Conservation (phyloP, 2,113 vertebrate species). For the Odontesthes bonariensis region DNA sequence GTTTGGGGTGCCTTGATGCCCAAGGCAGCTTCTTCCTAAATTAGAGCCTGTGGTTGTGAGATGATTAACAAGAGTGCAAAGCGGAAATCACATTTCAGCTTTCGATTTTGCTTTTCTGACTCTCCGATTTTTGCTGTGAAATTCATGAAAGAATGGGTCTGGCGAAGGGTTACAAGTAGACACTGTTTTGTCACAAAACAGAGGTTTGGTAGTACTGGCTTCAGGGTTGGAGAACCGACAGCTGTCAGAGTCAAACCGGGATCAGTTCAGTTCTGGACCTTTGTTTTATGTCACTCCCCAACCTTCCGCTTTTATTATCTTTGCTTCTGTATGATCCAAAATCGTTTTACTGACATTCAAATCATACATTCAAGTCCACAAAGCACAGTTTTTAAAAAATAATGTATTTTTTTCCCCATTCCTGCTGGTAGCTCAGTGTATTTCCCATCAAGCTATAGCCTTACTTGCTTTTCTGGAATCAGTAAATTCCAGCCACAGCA, state of each 20-base stretch:
- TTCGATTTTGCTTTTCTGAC: not conserved
- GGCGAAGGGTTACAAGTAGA: not conserved
- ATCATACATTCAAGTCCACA: too few relatives aligned
- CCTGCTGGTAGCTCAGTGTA: not conserved
- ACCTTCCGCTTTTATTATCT: not conserved
- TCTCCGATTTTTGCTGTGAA: not conserved
- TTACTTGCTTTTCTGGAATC: constrained; percentile 34
- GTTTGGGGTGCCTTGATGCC: not conserved
- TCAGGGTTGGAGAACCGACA: not conserved
- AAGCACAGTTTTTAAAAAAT: not conserved
- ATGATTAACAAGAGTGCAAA: not conserved
- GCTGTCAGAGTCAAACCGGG: not conserved
- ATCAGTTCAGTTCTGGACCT: not conserved
- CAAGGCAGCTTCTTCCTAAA: not conserved
- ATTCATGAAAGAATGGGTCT: not conserved
- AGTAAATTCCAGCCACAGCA: constrained; percentile 20
- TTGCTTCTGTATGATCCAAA: not conserved
- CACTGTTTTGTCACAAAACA: not conserved
- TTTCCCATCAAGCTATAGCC: constrained; percentile 1
- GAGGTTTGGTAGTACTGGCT: not conserved
- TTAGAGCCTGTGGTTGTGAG: not conserved
- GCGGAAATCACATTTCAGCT: not conserved
- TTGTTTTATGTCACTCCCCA: too few relatives aligned
- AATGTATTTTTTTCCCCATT: not conserved
- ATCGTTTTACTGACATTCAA: too few relatives aligned